Percentiles rank a stretch among this genome's conserved stretches.
phyloP scores from a whole-genome alignment of 2,113 vertebrate species.

The Bubalus kerabau region DNA sequence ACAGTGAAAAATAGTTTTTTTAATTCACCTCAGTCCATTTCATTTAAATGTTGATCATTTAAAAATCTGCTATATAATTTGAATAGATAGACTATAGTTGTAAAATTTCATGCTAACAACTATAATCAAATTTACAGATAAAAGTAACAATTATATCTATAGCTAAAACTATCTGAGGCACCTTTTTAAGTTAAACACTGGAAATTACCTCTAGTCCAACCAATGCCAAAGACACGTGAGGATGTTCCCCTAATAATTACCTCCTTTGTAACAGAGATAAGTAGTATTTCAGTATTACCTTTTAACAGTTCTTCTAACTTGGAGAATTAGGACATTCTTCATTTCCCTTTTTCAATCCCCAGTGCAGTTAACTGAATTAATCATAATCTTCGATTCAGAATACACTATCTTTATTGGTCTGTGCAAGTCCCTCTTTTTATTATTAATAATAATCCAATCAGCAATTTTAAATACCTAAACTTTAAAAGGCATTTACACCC shows the following conservation, averaged over 20 bases:
- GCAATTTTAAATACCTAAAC: not conserved
- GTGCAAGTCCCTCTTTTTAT: not conserved
- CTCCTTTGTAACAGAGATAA: not conserved
- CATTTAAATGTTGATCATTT: not conserved
- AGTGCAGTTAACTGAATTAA: not conserved
- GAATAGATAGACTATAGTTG: not conserved
- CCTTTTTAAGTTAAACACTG: not conserved
- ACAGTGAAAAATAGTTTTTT: not conserved
- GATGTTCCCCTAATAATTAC: not conserved
- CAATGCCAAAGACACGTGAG: not conserved
- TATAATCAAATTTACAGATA: not conserved
- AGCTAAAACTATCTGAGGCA: not conserved
- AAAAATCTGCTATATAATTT: not conserved
- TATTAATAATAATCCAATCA: not conserved
- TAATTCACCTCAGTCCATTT: not conserved
- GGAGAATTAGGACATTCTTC: not conserved
- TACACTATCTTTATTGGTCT: not conserved
- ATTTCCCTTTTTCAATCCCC: not conserved
- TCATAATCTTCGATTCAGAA: not conserved
- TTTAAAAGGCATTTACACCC: not conserved
- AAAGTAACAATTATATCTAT: not conserved
- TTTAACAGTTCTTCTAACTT: not conserved
- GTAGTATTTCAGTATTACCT: not conserved
- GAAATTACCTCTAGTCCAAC: not conserved
- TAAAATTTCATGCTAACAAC: not conserved